Evolutionary conservation across 2,797 vertebrate genomes (phyloP).

Genomic region (Melanogrammus aeglefinus): DNA sequence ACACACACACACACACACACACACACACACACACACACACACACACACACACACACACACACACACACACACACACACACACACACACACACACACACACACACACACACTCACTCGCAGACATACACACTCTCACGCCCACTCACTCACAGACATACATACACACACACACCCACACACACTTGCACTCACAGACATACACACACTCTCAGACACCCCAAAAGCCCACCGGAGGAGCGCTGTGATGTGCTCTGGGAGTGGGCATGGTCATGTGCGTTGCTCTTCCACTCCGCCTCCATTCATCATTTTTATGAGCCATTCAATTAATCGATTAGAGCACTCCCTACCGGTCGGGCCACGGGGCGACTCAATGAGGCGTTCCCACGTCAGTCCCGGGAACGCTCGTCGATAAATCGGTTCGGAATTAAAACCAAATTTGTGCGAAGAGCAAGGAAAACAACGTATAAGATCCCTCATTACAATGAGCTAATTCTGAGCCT

Average conservation of each 20-base stretch:
- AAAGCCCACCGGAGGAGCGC: background rate
- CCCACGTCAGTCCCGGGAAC: conserved; percentile 71
- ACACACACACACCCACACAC: background rate
- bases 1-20: background rate
- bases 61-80: background rate
- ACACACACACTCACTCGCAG: too few species aligned
- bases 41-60: background rate
- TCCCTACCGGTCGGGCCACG: conserved; percentile 83
- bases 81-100: background rate
- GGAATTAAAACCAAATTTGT: background rate
- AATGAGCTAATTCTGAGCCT: too few species aligned
- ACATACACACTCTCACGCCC: background rate
- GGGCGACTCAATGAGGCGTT: conserved; percentile 84
- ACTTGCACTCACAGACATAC: too few species aligned
- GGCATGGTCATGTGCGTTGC: conserved; percentile 66
- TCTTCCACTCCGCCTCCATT: conserved; percentile 76
- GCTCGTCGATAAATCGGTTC: background rate
- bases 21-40: background rate
- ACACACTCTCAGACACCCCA: background rate
- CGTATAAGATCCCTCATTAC: too few species aligned
- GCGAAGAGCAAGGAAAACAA: background rate
- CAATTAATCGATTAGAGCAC: conserved; percentile 87
- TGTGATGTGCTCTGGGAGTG: conserved; percentile 50
- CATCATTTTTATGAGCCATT: conserved; percentile 88
- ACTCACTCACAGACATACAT: background rate